Evolutionary conservation across 2,888 invertebrate genomes (phyloP).

Genomic region (Troglohyphantes excavatus): DNA sequence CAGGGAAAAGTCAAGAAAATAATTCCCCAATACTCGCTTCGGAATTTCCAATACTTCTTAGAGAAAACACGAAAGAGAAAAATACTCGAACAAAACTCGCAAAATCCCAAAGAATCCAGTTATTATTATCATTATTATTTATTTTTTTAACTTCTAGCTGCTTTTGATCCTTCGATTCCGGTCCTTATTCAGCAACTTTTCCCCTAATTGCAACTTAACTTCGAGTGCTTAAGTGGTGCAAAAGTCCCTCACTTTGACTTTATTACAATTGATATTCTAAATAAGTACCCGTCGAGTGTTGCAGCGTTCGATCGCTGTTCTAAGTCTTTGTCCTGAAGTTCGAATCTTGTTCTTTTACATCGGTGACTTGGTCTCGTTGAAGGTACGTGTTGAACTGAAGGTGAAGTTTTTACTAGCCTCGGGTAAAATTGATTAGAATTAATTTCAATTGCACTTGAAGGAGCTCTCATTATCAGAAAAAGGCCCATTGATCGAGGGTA

Average conservation of each 20-base stretch:
- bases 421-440: background rate
- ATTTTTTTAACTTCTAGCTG: constrained; percentile 8
- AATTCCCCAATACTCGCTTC: background rate
- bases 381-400: background rate
- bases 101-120: constrained; percentile 19
- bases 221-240: background rate
- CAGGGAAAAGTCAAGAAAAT: constrained; percentile 11
- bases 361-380: background rate
- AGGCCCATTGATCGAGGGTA: background rate
- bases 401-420: background rate
- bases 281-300: constrained; percentile 16
- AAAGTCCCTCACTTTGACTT: constrained; percentile 5
- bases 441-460: background rate
- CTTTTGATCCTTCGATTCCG: background rate
- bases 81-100: background rate
- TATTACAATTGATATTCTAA: constrained; percentile 22
- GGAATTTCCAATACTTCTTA: constrained; percentile 27
- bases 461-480: background rate
- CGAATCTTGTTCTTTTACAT: background rate
- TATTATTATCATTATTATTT: constrained; percentile 18
- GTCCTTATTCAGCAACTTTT: constrained; percentile 22
- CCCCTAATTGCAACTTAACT: constrained; percentile 36
- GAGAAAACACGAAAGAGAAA: background rate
- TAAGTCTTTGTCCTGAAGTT: background rate
- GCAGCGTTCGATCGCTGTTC: background rate